Conservation (phyloP, 2,113 vertebrate genomes). For the Cyanistes caeruleus region DNA sequence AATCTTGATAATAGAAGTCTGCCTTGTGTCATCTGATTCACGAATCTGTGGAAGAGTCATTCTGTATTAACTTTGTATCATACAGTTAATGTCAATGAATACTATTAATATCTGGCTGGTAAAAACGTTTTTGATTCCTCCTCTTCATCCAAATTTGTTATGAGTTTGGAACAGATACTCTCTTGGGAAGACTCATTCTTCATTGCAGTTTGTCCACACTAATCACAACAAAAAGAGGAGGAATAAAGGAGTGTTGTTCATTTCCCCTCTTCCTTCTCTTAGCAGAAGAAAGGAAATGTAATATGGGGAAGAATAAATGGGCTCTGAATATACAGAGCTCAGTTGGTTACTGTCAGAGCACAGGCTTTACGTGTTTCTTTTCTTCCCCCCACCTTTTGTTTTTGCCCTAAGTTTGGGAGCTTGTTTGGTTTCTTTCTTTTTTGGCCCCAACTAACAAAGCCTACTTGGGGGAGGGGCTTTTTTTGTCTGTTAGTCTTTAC, state of each 20-base stretch:
- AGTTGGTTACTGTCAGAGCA: background rate
- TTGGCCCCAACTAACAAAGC: background rate
- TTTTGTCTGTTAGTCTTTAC: background rate
- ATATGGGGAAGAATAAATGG: background rate
- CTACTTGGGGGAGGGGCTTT: background rate
- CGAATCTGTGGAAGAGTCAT: background rate
- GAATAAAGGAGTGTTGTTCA: background rate
- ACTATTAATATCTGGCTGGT: background rate
- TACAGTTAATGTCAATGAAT: fast-evolving
- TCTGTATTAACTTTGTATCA: background rate
- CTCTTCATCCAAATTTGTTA: background rate
- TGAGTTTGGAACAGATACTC: background rate
- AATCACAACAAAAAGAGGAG: background rate
- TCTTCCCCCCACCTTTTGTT: fast-evolving
- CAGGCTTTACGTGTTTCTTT: background rate
- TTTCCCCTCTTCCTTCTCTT: background rate
- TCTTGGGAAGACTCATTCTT: background rate
- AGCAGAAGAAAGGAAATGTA: background rate
- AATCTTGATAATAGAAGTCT: background rate
- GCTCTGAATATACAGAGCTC: background rate
- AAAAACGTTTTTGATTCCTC: background rate
- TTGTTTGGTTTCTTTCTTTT: background rate
- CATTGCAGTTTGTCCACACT: background rate
- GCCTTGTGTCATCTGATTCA: background rate
- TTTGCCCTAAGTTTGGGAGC: background rate